These are phyloP conservation scores for Acanthosepion pharaonis DNA, from an alignment of 2,888 invertebrate species.

Conservation along the genomic window DNA sequence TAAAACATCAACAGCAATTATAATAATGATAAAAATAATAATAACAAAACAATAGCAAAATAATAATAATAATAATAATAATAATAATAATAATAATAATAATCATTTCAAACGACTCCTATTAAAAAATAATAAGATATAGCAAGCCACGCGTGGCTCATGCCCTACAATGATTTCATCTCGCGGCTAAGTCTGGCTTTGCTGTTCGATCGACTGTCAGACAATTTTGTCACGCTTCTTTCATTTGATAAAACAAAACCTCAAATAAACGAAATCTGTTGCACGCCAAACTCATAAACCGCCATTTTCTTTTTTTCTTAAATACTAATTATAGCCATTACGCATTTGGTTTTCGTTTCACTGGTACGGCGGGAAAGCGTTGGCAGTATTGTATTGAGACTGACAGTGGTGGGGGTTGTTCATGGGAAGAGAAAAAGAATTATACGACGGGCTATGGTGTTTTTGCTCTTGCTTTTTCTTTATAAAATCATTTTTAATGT, in stretches of 20 bases:
- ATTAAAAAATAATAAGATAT: not conserved
- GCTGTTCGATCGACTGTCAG: not conserved
- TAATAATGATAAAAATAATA: too few relatives aligned
- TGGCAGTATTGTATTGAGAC: not conserved
- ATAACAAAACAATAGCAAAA: too few relatives aligned
- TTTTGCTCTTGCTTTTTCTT: not conserved
- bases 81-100: too few relatives aligned
- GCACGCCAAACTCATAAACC: not conserved
- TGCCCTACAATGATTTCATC: not conserved
- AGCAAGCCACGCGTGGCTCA: not conserved
- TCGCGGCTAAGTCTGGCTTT: not conserved
- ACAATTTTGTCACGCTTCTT: not conserved
- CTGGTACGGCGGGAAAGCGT: not conserved
- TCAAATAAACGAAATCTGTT: not conserved
- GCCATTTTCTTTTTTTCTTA: not conserved
- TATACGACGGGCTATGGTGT: not conserved
- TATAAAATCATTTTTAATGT: not conserved
- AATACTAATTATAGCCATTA: not conserved
- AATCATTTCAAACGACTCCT: too few relatives aligned
- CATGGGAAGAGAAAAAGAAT: not conserved
- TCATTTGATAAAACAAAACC: not conserved
- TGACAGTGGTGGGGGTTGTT: not conserved
- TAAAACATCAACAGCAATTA: too few relatives aligned
- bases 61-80: too few relatives aligned
- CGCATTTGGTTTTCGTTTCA: not conserved